Evolutionary conservation across 2,797 vertebrate species (phyloP).

Genomic region (Acanthurus lineatus): DNA sequence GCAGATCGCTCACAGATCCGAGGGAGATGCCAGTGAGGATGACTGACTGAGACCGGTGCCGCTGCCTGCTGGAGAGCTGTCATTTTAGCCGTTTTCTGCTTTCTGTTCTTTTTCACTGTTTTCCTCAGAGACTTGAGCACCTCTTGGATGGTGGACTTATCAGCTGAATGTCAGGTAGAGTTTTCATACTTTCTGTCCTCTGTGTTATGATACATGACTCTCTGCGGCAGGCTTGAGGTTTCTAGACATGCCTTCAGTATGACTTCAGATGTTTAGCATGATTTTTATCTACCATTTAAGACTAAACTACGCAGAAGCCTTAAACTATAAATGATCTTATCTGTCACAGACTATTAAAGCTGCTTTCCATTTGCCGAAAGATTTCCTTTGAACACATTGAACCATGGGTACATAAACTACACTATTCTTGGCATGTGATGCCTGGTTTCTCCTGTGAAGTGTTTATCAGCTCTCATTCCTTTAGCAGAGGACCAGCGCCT

Average conservation of each 20-base stretch:
- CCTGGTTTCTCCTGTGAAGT: constrained; percentile 43
- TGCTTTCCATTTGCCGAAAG: not conserved
- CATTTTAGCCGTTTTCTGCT: constrained; percentile 45
- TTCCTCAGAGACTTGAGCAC: constrained; percentile 40
- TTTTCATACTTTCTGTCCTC: constrained; percentile 27
- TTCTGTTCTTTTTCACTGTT: constrained; percentile 16
- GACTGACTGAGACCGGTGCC: constrained; percentile 64
- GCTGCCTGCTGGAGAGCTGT: constrained; percentile 55
- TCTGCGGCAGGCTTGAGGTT: constrained; percentile 21
- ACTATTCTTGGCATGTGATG: constrained; percentile 46
- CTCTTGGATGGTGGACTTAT: constrained; percentile 72
- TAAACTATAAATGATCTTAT: not conserved
- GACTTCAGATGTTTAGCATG: not conserved
- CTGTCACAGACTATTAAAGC: not conserved
- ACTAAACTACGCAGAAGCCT: not conserved
- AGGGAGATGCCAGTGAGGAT: constrained; percentile 60
- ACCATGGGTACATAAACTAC: constrained; percentile 36
- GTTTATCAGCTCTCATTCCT: constrained; percentile 51
- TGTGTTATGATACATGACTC: constrained; percentile 23
- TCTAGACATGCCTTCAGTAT: constrained; percentile 16
- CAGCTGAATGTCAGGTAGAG: constrained; percentile 78
- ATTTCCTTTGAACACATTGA: not conserved
- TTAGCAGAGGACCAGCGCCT: constrained; percentile 18
- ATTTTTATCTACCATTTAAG: constrained; percentile 11
- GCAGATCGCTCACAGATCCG: constrained; percentile 57